These are phyloP conservation scores for Luscinia luscinia DNA, from an alignment of 2,797 vertebrate genomes.

Conservation along the genomic window DNA sequence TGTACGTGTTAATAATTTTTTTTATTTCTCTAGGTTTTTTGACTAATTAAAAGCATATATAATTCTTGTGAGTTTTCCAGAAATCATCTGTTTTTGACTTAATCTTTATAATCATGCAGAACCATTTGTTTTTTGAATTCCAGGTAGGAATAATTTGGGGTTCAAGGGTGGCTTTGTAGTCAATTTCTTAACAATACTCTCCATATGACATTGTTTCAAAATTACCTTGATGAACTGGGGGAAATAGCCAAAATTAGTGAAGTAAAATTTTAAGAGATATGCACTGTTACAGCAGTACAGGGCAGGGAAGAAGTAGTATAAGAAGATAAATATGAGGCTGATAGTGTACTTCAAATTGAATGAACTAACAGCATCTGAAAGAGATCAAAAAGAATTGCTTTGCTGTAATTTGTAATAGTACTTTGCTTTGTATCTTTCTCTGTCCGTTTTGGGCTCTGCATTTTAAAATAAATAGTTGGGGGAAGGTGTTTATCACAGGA, in stretches of 20 bases:
- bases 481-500: background rate
- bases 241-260: background rate
- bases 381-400: background rate
- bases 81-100: background rate
- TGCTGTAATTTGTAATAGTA: background rate
- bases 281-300: background rate
- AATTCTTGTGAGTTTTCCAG: background rate
- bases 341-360: background rate
- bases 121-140: background rate
- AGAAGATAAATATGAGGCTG: background rate
- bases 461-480: background rate
- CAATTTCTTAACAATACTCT: background rate
- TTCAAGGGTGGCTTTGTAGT: background rate
- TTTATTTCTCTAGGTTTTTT: background rate
- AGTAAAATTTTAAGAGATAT: background rate
- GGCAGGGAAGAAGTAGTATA: background rate
- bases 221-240: background rate
- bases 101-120: background rate
- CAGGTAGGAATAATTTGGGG: background rate
- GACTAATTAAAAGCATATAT: background rate
- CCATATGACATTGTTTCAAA: background rate
- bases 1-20: background rate
- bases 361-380: background rate
- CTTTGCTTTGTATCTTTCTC: background rate
- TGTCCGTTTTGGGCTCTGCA: background rate